Conservation (phyloP, 1,140 invertebrate genomes). For the Nilaparvata lugens region DNA sequence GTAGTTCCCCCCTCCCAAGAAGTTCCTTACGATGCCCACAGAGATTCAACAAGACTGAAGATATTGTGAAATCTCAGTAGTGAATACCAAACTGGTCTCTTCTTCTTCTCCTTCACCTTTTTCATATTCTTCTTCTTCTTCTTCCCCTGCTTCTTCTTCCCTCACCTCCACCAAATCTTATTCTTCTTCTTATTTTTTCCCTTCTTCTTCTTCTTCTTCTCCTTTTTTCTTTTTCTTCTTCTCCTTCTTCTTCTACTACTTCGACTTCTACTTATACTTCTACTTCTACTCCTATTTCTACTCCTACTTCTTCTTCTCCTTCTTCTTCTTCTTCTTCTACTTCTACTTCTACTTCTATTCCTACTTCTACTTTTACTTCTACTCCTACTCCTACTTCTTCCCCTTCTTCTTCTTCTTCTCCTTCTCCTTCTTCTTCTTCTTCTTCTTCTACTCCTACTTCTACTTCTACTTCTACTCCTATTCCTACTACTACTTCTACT, state of each 20-base stretch:
- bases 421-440: background rate
- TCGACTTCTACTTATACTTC: background rate
- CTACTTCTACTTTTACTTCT: background rate
- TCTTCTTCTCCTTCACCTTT: background rate
- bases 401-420: background rate
- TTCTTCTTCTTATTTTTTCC: background rate
- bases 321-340: conserved; percentile 5
- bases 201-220: background rate
- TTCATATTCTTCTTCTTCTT: background rate
- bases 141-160: background rate
- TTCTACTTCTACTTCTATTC: background rate
- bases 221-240: background rate
- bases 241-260: background rate
- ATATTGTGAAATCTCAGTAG: too few relatives aligned
- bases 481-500: background rate
- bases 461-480: too few relatives aligned
- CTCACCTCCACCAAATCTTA: background rate
- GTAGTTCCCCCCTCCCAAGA: too few relatives aligned
- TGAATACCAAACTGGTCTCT: too few relatives aligned
- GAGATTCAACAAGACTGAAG: too few relatives aligned
- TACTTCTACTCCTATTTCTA: background rate
- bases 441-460: background rate
- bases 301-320: background rate
- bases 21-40: too few relatives aligned
- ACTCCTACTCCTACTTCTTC: background rate